Evolutionary conservation across 23 tunicate genomes (phyloP), one percentile per base, ranked within the genome.

Genomic region (Halocynthia aurantium): DNA sequence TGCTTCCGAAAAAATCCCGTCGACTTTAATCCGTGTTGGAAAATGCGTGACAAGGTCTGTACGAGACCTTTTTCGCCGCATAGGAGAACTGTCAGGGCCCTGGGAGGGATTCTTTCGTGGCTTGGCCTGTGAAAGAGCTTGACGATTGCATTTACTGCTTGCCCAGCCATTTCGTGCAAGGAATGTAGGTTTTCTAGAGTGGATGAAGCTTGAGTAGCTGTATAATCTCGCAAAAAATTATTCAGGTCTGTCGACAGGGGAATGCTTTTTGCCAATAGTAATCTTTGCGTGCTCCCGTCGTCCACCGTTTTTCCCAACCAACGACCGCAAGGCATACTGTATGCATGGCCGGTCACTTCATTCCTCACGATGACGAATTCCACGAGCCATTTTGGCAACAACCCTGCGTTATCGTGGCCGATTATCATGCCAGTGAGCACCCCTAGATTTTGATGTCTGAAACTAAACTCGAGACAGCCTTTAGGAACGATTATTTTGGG

Each of bases 331-430:
- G 98, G 92, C 60, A 86, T 82, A 50, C 50, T 67, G 21, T 72
- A 74, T 9, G 92, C 98, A 88, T 86, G 92, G 44, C 96, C 93
- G 8, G 99, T 85, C 57, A 86, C 80, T 67, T 90, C 83, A 51
- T 96, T 96, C 50, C 87, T 78, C 10, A 91, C 83, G 51, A 90
- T 56, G 8, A 90, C 83, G 44, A 65, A 62, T 49, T 90, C 97
- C 7, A 96, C 74, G 67, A 78, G 63, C 99, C 99, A 96, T 50
- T 86, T 84, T 6, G 99, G 99, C 7, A 85, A 58, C 58, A 89
- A 66, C 6, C 99, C 99, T 50, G 93, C 75, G 80, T 96, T 86
- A 79, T 96, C 99, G 74, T 96, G 99, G 7, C 99, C 96, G 21
- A 96, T 63, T 22, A 80, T 69, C 52, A 89, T 73, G 9, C 88